Evolutionary conservation across 92 coral and sea anemone genomes (phyloP).

Genomic region (Porites cylindrica): DNA sequence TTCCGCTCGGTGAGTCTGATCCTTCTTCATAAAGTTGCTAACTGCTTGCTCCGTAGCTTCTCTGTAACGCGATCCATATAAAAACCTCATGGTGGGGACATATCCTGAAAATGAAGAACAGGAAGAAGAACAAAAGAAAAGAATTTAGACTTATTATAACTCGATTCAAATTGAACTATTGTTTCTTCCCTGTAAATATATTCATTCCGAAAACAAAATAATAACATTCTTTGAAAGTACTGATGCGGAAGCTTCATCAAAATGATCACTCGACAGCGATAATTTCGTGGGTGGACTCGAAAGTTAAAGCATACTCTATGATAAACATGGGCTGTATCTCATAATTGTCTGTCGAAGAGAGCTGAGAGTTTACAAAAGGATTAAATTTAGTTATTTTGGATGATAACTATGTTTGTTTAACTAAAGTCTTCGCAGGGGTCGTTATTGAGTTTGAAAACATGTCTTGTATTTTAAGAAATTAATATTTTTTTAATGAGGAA

Average conservation of each 20-base stretch:
- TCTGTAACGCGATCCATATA: conserved; percentile 92
- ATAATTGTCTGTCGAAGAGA: too few relatives aligned
- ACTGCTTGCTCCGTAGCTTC: conserved; percentile 95
- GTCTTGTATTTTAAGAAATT: not conserved
- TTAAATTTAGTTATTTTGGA: not conserved
- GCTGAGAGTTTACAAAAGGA: not conserved
- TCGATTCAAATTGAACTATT: too few relatives aligned
- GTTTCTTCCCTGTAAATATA: too few relatives aligned
- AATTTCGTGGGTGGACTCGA: too few relatives aligned
- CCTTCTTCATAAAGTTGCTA: conserved; percentile 81
- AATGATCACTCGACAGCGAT: too few relatives aligned
- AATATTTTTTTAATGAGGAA: not conserved
- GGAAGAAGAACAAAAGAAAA: not conserved
- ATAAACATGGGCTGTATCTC: too few relatives aligned
- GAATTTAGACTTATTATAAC: too few relatives aligned
- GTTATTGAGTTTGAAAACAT: not conserved
- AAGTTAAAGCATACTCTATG: too few relatives aligned
- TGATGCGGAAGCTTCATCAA: too few relatives aligned
- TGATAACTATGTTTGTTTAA: not conserved
- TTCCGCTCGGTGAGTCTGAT: conserved; percentile 74
- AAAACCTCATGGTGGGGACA: conserved; percentile 90
- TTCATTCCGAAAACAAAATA: too few relatives aligned
- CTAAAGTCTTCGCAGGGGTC: not conserved
- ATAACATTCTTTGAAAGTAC: too few relatives aligned
- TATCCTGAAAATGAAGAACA: conserved; percentile 72